Conservation (phyloP, 2,888 invertebrate species). For the Sipha maydis region DNA sequence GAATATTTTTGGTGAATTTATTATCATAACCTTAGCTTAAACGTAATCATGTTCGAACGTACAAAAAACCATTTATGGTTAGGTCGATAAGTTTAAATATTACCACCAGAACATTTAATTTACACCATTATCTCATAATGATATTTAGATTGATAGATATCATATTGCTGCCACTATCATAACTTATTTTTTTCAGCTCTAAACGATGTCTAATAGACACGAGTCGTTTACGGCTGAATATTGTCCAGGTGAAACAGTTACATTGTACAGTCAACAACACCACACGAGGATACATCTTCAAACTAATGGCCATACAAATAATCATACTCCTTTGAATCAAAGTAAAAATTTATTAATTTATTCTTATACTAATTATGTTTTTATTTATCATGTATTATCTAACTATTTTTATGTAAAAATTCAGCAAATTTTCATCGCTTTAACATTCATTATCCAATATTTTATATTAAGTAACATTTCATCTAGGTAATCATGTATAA, state of each 20-base stretch:
- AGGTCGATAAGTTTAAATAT: background rate
- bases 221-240: constrained; percentile 51
- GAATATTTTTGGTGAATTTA: too few relatives aligned
- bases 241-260: constrained; percentile 53
- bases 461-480: too few relatives aligned
- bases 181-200: constrained; percentile 17
- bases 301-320: constrained; percentile 13
- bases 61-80: background rate
- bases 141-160: background rate
- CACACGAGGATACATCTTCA: constrained; percentile 43
- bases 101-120: background rate
- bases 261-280: constrained; percentile 57
- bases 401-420: too few relatives aligned
- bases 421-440: too few relatives aligned
- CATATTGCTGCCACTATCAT: background rate
- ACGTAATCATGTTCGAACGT: too few relatives aligned
- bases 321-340: constrained; percentile 45
- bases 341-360: constrained; percentile 15
- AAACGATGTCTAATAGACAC: constrained; percentile 36
- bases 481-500: too few relatives aligned
- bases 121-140: background rate
- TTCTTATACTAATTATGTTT: background rate
- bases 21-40: too few relatives aligned
- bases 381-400: background rate
- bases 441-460: too few relatives aligned